A percentile compares a stretch with the other conserved stretches of the same genome.
Evolutionary conservation across 2,797 vertebrate genomes (phyloP).

Genomic region (Potorous gilbertii): DNA sequence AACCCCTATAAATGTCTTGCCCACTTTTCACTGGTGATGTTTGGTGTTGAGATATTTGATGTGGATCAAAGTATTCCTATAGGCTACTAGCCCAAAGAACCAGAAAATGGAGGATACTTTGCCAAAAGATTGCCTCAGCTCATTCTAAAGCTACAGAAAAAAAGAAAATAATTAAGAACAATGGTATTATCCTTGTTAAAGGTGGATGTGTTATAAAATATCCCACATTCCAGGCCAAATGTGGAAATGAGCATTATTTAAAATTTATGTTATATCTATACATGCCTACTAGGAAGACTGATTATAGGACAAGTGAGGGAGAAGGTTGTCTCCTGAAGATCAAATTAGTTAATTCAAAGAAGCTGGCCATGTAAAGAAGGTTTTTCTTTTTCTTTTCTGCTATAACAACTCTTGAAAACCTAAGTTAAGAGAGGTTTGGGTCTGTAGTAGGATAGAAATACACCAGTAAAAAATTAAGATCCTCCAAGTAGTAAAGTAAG

Average conservation of each 20-base stretch:
- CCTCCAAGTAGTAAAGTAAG: neutral
- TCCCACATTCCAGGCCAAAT: neutral
- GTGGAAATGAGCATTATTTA: neutral
- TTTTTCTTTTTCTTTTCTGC: neutral
- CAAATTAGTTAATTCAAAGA: neutral
- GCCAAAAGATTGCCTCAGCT: neutral
- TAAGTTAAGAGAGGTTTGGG: neutral
- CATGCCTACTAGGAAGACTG: neutral
- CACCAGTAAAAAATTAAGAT: neutral
- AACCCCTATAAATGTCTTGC: too few species aligned
- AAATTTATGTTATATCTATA: neutral
- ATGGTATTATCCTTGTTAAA: neutral
- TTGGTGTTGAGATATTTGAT: too few species aligned
- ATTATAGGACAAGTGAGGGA: neutral
- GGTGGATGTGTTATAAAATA: too few species aligned
- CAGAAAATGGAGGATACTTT: neutral
- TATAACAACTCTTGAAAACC: neutral
- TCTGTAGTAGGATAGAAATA: neutral
- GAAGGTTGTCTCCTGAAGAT: neutral
- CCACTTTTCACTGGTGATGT: too few species aligned
- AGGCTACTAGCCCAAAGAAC: neutral
- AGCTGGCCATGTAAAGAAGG: neutral
- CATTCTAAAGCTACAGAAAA: constrained; percentile 4
- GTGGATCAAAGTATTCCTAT: neutral
- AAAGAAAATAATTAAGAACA: neutral